Evolutionary conservation across 2,113 vertebrate genomes (phyloP), one percentile per base, ranked within the genome.

Genomic region (Nothoprocta pentlandii): DNA sequence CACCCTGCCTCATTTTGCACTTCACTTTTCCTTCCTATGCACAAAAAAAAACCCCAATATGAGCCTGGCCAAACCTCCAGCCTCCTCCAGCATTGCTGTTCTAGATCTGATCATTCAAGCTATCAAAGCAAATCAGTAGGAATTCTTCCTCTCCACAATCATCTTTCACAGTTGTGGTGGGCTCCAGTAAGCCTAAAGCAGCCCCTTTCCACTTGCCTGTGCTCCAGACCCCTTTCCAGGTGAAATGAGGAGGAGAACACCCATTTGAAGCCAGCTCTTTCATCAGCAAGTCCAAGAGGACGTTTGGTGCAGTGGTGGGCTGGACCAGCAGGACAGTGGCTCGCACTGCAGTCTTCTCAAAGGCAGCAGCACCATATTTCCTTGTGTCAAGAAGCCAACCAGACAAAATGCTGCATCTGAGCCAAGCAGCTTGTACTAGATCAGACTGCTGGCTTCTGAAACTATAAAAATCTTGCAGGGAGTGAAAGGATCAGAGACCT

Each of bases 401-500:
- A 39, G 63, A 6, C 12, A 25, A 42, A 75, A 68, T 1, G 12
- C 32, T 91, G 66, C 3, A 1, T 61, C 42, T 19, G 61, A 92
- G 87, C 85, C 93, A 79, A 91, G 81, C 79, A 69, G 67, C 70
- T 69, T 28, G 58, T 44, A 2, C 49, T 70, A 4, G 4, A 10
- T 53, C 62, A 79, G 56, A 6, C 74, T 93, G 87, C 81, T 67
- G 81, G 74, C 54, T 76, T 51, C 76, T 30, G 59, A 42, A 82
- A 25, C 10, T 12, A 15, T 46, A 54, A 41, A 91, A 82, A 66
- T 5, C 67, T 92, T 34, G 4, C 12, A 1, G 70, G 84, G 56
- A 73, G 81, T 47, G 70, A 89, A 81, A 89, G 62, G 56, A 85
- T 85, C 82, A 53, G 71, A 49, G 87, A 22, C 6, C 15, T 85